These are phyloP conservation scores for Drosophila takahashii DNA, from an alignment of 1,140 invertebrate genomes.

Conservation along the genomic window DNA sequence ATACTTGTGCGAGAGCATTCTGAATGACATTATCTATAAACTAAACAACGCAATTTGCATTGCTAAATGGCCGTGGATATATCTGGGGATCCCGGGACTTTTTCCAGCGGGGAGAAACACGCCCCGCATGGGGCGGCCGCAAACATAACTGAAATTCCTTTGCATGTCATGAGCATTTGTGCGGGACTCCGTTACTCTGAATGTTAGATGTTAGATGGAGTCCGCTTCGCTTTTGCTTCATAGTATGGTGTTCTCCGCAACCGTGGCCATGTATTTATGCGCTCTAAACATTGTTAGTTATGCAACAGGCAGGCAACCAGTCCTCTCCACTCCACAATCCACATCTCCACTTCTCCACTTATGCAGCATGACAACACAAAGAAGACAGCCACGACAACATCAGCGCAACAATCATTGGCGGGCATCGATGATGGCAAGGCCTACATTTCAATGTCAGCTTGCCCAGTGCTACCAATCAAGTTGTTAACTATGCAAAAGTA, in stretches of 20 bases:
- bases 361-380: slow-evolving; percentile 44
- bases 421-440: slow-evolving; percentile 75
- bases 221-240: slow-evolving; percentile 10
- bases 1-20: slow-evolving; percentile 63
- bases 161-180: slow-evolving; percentile 77
- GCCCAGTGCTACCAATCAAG: slow-evolving; percentile 80
- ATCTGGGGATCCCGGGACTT: slow-evolving; percentile 16
- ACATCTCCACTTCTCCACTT: slow-evolving; percentile 10
- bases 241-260: slow-evolving; percentile 26
- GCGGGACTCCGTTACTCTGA: slow-evolving; percentile 73
- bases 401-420: slow-evolving; percentile 76
- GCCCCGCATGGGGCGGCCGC: slow-evolving; percentile 41
- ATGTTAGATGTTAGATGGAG: slow-evolving; percentile 59
- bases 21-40: slow-evolving; percentile 79
- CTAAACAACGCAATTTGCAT: slow-evolving; percentile 79
- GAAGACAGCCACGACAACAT: slow-evolving; percentile 14
- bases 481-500: slow-evolving; percentile 79
- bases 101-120: slow-evolving; percentile 19
- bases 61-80: slow-evolving; percentile 63
- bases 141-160: slow-evolving; percentile 73
- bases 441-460: slow-evolving; percentile 80
- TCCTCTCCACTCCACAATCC: slow-evolving; percentile 18
- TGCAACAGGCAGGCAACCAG: slow-evolving; percentile 60
- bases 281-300: slow-evolving; percentile 79
- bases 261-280: slow-evolving; percentile 73